Evolutionary conservation across 2,888 invertebrate species (phyloP), one percentile per base, ranked within the genome.

Genomic region (Cacoxenus indagator): DNA sequence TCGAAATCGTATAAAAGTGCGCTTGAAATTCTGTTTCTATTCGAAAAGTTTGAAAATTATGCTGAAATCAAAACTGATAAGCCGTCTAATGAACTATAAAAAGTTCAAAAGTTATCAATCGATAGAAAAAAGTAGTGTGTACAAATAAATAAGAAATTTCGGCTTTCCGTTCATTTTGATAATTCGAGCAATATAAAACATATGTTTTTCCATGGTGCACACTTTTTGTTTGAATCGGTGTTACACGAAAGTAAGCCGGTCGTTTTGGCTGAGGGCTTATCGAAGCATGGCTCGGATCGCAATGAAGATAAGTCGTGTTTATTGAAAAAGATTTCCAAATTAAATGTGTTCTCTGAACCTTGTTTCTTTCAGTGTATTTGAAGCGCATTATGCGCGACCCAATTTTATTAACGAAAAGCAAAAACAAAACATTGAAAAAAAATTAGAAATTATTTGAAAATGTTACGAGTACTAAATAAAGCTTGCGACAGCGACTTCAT

Each of bases 81-180:
- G 72, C 19, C 68, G 64, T 66, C 72, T 70, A 69, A 67, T 69
- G 72, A 65, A 70, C 67, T 65, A 67, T 65, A 70, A 69, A 72
- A 54, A 73, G 78, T 75, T 78, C 78, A 78, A 73, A 73, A 74
- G 78, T 78, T 78, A 78, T 76, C 78, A 68, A 37, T 45, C 14
- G 27, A 59, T 43, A 51, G 11, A 54, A 65, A 54, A 46, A 17
- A 46, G 54, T 61, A 55, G 48, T 26, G 26, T 48, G 11, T 24
- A 26, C 51, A 59, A 27, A 59, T 54, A 54, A 29, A 43, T 65
- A 24, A 1, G 17, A 31, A 59, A 27, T 59, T 59, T 59, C 59
- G 59, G 37, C 37, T 31, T 31, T 31, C 59, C 59, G 37, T 11
- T 59, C 19, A 22, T 51, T 51, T 17, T 51, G 51, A 51, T 51